phyloP scores from a whole-genome alignment of 2,888 invertebrate species.

The Rotaria magnacalcarata region DNA sequence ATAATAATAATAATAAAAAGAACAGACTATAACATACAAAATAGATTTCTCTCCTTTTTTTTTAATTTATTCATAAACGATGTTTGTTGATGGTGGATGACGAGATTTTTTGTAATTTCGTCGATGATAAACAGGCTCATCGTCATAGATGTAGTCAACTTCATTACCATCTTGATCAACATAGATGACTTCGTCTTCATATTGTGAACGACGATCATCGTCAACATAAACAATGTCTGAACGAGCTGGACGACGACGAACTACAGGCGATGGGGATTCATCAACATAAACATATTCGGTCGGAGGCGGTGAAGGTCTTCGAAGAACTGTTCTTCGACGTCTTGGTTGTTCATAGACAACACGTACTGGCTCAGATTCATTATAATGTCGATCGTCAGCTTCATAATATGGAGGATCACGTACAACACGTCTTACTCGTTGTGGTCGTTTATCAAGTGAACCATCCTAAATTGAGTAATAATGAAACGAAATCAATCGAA shows the following conservation, averaged over 20 bases:
- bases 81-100: background rate
- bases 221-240: background rate
- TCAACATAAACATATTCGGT: background rate
- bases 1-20: background rate
- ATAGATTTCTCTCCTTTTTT: background rate
- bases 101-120: background rate
- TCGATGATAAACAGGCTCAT: background rate
- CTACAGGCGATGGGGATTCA: background rate
- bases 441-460: no score
- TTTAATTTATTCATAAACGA: background rate
- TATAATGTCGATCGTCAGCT: background rate
- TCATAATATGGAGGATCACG: background rate
- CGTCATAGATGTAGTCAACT: background rate
- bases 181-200: background rate
- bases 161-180: background rate
- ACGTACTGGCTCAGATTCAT: background rate
- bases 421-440: background rate
- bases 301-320: background rate
- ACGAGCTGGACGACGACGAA: background rate
- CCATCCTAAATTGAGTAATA: background rate
- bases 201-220: background rate
- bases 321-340: background rate
- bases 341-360: background rate
- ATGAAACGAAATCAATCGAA: no score
- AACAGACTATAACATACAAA: background rate